Evolutionary conservation across 2,888 invertebrate species (phyloP).

Genomic region (Sarcophaga variegata): DNA sequence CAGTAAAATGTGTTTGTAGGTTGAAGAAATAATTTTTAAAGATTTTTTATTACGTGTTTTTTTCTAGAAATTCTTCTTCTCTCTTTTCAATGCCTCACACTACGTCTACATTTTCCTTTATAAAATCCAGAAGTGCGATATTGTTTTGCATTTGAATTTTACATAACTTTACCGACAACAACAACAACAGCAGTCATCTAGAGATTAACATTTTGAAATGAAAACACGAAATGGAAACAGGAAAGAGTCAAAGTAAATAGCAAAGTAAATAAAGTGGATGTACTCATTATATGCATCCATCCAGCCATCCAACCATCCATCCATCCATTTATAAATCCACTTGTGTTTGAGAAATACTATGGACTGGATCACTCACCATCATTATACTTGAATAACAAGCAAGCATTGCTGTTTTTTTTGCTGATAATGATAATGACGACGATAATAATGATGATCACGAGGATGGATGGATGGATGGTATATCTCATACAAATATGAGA

Average conservation of each 20-base stretch:
- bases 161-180: constrained; percentile 30
- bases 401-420: constrained; percentile 11
- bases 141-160: constrained; percentile 1
- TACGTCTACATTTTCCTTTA: no score
- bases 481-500: not conserved
- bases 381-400: constrained; percentile 9
- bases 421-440: constrained; percentile 18
- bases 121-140: not conserved
- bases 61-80: no score
- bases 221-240: constrained; percentile 46
- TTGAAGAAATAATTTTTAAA: no score
- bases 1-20: no score
- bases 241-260: constrained; percentile 35
- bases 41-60: no score
- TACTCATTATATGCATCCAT: constrained; percentile 31
- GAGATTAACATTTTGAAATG: constrained; percentile 16
- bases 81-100: no score
- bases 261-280: not conserved
- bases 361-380: constrained; percentile 46
- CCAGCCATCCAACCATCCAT: not conserved
- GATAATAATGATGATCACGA: constrained; percentile 3
- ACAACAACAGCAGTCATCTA: not conserved
- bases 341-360: constrained; percentile 35
- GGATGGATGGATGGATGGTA: constrained; percentile 1
- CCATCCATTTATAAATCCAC: constrained; percentile 15